Percentiles rank a stretch among this genome's conserved stretches.
Conservation (phyloP, 2,797 vertebrate genomes). For the Hydrolagus colliei region DNA sequence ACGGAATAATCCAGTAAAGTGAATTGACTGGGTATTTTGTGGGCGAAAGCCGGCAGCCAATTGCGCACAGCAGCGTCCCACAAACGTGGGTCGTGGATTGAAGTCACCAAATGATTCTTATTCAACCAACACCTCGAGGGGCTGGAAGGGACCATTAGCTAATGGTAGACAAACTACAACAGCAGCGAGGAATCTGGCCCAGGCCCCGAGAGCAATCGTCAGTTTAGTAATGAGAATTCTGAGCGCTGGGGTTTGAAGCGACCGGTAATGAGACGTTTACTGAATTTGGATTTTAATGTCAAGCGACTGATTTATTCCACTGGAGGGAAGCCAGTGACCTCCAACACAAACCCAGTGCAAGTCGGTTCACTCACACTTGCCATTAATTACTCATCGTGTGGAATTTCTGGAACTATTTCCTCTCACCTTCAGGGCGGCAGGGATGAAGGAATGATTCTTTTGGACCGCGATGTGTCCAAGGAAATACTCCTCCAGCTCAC, state of each 20-base stretch:
- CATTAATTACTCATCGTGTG: slow-evolving; percentile 7
- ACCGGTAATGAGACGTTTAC: background rate
- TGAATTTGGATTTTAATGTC: background rate
- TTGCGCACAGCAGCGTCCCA: no score
- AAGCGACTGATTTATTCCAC: background rate
- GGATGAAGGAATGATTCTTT: slow-evolving; percentile 3
- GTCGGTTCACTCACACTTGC: background rate
- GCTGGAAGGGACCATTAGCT: no score
- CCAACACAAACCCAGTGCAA: background rate
- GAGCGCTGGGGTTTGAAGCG: background rate
- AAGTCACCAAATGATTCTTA: no score
- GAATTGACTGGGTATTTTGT: no score
- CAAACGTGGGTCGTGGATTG: no score
- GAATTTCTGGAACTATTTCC: background rate
- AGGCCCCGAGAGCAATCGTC: no score
- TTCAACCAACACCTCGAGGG: no score
- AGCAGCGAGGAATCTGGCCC: background rate
- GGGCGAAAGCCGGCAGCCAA: no score
- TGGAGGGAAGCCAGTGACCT: background rate
- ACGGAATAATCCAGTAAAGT: no score
- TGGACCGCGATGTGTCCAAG: background rate
- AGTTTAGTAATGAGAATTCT: slow-evolving; percentile 1
- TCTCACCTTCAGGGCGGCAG: background rate
- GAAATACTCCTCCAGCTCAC: background rate
- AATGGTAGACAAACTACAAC: no score